Evolutionary conservation across 2,797 vertebrate genomes (phyloP).

Genomic region (Discoglossus pictus): DNA sequence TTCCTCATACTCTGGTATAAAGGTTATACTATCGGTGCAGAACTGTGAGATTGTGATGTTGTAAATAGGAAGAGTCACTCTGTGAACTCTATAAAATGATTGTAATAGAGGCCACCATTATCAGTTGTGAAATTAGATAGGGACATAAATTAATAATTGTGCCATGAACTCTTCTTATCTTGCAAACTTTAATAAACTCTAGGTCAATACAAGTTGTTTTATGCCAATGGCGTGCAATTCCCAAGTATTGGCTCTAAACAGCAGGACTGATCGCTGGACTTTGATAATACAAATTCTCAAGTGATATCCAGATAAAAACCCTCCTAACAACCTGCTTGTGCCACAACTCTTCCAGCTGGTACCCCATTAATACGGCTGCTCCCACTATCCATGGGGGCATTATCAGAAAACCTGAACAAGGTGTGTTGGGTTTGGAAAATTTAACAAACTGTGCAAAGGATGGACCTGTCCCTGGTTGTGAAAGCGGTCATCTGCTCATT

Average conservation of each 20-base stretch:
- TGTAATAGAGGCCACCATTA: neutral
- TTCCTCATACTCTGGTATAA: too few species aligned
- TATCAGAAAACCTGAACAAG: too few species aligned
- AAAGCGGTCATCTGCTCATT: constrained; percentile 3
- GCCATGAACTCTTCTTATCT: neutral
- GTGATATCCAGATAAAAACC: too few species aligned
- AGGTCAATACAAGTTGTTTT: neutral
- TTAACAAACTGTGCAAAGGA: too few species aligned
- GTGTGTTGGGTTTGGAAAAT: too few species aligned
- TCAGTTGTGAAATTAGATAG: neutral
- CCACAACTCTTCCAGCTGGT: too few species aligned
- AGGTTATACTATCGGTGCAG: too few species aligned
- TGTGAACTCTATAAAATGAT: neutral
- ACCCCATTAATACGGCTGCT: too few species aligned
- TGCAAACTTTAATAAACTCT: neutral
- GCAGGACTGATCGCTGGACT: constrained; percentile 21
- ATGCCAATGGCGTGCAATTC: neutral
- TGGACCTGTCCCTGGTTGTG: neutral
- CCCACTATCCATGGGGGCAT: too few species aligned
- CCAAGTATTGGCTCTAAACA: neutral
- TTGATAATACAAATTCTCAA: constrained; percentile 7
- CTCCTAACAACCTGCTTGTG: too few species aligned
- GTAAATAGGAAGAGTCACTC: neutral
- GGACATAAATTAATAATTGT: neutral
- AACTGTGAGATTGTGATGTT: too few species aligned